Conservation (phyloP, 2,888 invertebrate genomes). For the Eulithis prunata region DNA sequence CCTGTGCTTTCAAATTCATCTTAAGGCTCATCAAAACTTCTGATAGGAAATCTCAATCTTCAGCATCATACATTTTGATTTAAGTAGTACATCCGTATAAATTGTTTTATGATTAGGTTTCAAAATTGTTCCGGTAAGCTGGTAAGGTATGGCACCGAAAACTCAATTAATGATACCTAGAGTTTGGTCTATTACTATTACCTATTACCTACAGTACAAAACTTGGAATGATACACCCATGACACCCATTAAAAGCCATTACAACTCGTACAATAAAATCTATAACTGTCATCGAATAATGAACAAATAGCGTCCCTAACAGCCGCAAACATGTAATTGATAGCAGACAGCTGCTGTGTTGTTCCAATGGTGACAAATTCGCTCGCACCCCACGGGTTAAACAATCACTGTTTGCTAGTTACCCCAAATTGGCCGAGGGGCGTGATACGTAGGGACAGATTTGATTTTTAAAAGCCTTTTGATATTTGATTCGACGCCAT, state of each 20-base stretch:
- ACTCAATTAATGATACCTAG: no score
- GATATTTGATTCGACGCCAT: slow-evolving; percentile 30
- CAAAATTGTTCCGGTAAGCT: no score
- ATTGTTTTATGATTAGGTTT: no score
- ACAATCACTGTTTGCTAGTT: slow-evolving; percentile 56
- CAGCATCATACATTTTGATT: not conserved
- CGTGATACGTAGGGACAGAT: slow-evolving; percentile 60
- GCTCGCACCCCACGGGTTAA: slow-evolving; percentile 51
- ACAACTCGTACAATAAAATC: slow-evolving; percentile 53
- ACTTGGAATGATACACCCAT: slow-evolving; percentile 18
- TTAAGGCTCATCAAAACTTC: not conserved
- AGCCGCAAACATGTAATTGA: slow-evolving; percentile 79
- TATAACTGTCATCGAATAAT: slow-evolving; percentile 78
- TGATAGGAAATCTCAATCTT: slow-evolving; percentile 9
- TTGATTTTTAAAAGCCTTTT: slow-evolving; percentile 45
- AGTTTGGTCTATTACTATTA: no score
- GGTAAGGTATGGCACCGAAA: no score
- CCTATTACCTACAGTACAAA: slow-evolving; percentile 3
- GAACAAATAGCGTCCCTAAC: slow-evolving; percentile 76
- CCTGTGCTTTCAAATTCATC: slow-evolving; percentile 27
- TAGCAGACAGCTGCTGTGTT: slow-evolving; percentile 68
- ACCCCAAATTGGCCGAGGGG: slow-evolving; percentile 62
- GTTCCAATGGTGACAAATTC: slow-evolving; percentile 74
- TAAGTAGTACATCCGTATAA: no score
- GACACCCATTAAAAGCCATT: slow-evolving; percentile 35